phyloP scores from a whole-genome alignment of 1,140 invertebrate species.

The Lethocerus indicus region DNA sequence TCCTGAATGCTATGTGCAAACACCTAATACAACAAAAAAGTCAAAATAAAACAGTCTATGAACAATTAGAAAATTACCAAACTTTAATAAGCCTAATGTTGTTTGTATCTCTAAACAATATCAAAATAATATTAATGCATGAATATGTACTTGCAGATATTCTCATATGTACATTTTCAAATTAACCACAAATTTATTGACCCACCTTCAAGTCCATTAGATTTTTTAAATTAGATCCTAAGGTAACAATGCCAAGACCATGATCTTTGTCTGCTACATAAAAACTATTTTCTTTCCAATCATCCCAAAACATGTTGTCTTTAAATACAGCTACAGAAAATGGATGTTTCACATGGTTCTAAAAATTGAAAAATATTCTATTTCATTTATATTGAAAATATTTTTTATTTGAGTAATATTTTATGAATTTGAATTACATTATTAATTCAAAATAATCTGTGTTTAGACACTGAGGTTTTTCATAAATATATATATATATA shows the following conservation, averaged over 20 bases:
- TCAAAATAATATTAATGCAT: no score
- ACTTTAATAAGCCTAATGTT: not conserved
- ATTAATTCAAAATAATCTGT: not conserved
- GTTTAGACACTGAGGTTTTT: no score
- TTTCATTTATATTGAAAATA: no score
- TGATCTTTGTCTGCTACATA: slow-evolving; percentile 60
- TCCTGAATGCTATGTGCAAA: slow-evolving; percentile 53
- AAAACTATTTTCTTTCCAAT: slow-evolving; percentile 64
- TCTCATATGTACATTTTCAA: no score
- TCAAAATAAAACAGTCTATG: no score
- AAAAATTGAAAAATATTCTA: slow-evolving; percentile 12
- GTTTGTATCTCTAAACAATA: no score
- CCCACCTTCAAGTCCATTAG: slow-evolving; percentile 66
- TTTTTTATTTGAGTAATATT: no score
- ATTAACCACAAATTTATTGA: not conserved
- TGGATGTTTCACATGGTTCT: slow-evolving; percentile 49
- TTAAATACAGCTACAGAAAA: slow-evolving; percentile 75
- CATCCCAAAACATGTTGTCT: slow-evolving; percentile 82
- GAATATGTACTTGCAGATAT: no score
- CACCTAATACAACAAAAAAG: slow-evolving; percentile 23
- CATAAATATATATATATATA: no score
- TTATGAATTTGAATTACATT: not conserved
- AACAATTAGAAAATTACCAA: slow-evolving; percentile 1
- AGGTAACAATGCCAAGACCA: slow-evolving; percentile 36
- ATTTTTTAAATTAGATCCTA: slow-evolving; percentile 40